These are phyloP conservation scores for Phainopepla nitens DNA, from an alignment of 2,113 vertebrate genomes.

Conservation along the genomic window DNA sequence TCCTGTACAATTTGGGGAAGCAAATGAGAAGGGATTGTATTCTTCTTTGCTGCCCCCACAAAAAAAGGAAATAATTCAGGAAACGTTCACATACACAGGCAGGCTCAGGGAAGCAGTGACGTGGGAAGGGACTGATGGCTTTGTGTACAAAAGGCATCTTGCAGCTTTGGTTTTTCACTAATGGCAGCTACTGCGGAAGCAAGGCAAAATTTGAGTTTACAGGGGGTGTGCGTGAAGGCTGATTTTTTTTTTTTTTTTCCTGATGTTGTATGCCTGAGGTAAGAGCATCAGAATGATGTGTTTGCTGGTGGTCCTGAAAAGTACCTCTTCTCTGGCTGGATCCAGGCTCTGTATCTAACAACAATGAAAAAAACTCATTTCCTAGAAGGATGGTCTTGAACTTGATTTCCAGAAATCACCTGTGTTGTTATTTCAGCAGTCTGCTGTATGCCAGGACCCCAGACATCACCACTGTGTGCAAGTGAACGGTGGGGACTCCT, in stretches of 20 bases:
- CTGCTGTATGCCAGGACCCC: not conserved
- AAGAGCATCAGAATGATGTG: not conserved
- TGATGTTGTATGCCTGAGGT: not conserved
- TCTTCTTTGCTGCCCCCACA: not conserved
- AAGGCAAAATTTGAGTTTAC: not conserved
- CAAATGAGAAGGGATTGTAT: not conserved
- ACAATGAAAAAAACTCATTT: not conserved
- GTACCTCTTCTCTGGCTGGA: not conserved
- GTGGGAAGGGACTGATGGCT: not conserved
- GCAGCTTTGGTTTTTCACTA: not conserved
- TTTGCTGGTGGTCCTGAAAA: not conserved
- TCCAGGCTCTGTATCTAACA: not conserved
- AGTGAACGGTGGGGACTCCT: not conserved
- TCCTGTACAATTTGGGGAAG: not conserved
- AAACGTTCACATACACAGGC: not conserved
- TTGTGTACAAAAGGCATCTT: not conserved
- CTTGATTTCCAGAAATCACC: not conserved
- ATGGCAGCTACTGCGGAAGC: not conserved
- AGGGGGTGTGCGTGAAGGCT: not conserved
- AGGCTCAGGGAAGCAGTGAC: not conserved
- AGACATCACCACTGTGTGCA: not conserved
- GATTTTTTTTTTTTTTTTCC: not conserved
- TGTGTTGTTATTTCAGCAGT: not conserved
- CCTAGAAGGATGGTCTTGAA: not conserved
- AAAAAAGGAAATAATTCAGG: not conserved